Conservation (phyloP, 92 coral and sea anemone species). For the Bergia sp. region DNA sequence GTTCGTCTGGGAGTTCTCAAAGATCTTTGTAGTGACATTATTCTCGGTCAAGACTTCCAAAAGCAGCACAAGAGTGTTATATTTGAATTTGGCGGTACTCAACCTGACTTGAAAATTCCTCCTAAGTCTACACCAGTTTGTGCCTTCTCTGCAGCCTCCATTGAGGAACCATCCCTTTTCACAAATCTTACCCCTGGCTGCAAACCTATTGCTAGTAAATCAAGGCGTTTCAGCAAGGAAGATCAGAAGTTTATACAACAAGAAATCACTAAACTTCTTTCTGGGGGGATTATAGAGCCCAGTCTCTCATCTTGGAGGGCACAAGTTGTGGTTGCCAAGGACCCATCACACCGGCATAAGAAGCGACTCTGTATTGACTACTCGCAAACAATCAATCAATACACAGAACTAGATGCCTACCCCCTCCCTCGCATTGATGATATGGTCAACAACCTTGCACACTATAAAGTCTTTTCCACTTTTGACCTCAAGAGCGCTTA, state of each 20-base stretch:
- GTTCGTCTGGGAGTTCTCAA: not conserved
- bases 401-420: constrained; percentile 58
- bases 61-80: constrained; percentile 19
- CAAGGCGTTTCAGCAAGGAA: constrained; percentile 40
- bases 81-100: not conserved
- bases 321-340: constrained; percentile 41
- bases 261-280: constrained; percentile 31
- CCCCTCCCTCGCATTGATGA: constrained; percentile 57
- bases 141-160: constrained; percentile 47
- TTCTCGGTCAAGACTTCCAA: constrained; percentile 35
- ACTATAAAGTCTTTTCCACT: constrained; percentile 50
- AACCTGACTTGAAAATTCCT: constrained; percentile 36
- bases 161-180: constrained; percentile 51
- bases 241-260: constrained; percentile 39
- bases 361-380: constrained; percentile 45
- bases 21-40: constrained; percentile 7
- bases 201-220: constrained; percentile 57
- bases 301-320: constrained; percentile 55
- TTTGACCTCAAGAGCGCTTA: constrained; percentile 54
- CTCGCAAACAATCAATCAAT: constrained; percentile 54
- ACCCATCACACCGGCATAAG: constrained; percentile 26
- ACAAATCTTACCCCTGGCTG: constrained; percentile 39
- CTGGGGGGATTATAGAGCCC: constrained; percentile 48
- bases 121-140: constrained; percentile 38
- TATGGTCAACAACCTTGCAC: constrained; percentile 46